Evolutionary conservation across 2,113 vertebrate species (phyloP).

Genomic region (Cathartes aura): DNA sequence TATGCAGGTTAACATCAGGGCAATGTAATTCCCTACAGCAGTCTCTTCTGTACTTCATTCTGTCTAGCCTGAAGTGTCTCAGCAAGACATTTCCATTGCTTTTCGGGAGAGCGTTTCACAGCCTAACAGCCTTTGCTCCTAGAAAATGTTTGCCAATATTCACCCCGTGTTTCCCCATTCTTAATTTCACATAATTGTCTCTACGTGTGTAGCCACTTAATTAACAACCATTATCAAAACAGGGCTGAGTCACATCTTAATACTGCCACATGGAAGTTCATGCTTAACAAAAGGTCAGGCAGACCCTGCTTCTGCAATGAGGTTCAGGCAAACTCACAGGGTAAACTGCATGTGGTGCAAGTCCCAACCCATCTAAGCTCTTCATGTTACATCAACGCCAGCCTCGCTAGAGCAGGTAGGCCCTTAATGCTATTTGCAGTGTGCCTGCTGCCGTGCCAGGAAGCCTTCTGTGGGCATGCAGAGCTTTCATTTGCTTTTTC

Average conservation of each 20-base stretch:
- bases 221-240: neutral
- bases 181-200: neutral
- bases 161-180: neutral
- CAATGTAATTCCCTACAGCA: neutral
- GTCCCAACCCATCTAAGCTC: neutral
- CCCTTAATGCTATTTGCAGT: fast-evolving
- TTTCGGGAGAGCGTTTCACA: neutral
- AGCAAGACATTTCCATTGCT: neutral
- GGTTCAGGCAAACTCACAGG: neutral
- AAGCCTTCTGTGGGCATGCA: neutral
- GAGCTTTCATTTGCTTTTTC: neutral
- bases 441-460: neutral
- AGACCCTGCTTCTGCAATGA: neutral
- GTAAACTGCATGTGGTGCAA: neutral
- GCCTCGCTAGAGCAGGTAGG: fast-evolving
- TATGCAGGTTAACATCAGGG: neutral
- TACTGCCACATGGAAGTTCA: neutral
- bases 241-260: neutral
- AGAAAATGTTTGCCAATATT: neutral
- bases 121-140: neutral
- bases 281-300: neutral
- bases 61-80: neutral
- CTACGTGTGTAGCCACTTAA: neutral
- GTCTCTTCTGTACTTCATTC: neutral
- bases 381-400: fast-evolving